Evolutionary conservation across 2,888 invertebrate genomes (phyloP), one percentile per base, ranked within the genome.

Genomic region (Embidobia sp.): DNA sequence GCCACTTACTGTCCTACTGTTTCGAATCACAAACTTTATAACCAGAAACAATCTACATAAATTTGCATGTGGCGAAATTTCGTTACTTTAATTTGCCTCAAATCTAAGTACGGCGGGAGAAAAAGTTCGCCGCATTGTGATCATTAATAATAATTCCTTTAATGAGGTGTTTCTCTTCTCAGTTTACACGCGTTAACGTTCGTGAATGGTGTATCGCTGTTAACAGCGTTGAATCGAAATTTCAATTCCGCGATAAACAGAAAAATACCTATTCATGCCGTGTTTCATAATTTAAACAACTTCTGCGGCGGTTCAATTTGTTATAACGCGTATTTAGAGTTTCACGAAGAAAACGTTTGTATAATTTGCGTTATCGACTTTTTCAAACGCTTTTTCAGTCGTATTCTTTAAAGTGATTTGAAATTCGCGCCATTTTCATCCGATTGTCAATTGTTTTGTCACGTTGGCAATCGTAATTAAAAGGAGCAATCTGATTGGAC

Each of bases 11-110:
- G 35, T 22, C 10, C 8, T 18, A 5, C 46, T 46, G 8, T 13
- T 10, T 10, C 11, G 16, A 29, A 48, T 51, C 11, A 35, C 22
- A 13, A 33, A 51, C 22, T 51, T 51, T 35, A 51, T 35, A 8
- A 19, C 13, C 13, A 22, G 22, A 51, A 1, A 15, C 18, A 15
- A 51, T 51, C 31, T 31, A 29, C 35, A 35, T 35, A 13, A 33
- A 51, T 22, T 19, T 46, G 13, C 10, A 44, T 44, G 18, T 7
- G n/a, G 16, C n/a, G 7, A 3, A 29, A 48, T 29, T 48, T 48
- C 6, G 27, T 15, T 19, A 19, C 11, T 22, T 42, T n/a, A n/a
- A n/a, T n/a, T n/a, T n/a, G n/a, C n/a, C n/a, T n/a, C n/a, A n/a
- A n/a, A n/a, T n/a, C n/a, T n/a, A n/a, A n/a, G n/a, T n/a, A n/a